Percentiles rank a stretch among this genome's conserved stretches.
Evolutionary conservation across 2,113 vertebrate genomes (phyloP).

Genomic region (Eupsittula cactorum): DNA sequence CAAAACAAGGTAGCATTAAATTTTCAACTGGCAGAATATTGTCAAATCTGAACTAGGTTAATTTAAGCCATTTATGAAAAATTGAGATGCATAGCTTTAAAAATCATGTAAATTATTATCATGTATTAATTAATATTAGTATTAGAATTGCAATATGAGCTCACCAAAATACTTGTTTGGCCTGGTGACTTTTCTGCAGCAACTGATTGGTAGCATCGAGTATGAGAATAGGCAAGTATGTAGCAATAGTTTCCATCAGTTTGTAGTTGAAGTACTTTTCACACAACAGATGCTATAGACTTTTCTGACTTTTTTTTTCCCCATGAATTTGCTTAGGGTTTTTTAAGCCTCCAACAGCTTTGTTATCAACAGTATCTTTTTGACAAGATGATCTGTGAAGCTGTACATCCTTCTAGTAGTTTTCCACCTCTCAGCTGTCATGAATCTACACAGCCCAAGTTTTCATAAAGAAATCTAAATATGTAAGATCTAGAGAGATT

Average conservation of each 20-base stretch:
- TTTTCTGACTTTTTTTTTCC: not conserved
- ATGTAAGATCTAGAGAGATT: not conserved
- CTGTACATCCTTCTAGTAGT: not conserved
- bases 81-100: not conserved
- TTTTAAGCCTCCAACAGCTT: not conserved
- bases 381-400: not conserved
- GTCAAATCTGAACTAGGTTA: not conserved
- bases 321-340: not conserved
- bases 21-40: not conserved
- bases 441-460: not conserved
- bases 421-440: not conserved
- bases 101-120: not conserved
- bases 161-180: not conserved
- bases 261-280: not conserved
- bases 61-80: not conserved
- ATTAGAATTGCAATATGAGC: not conserved
- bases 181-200: not conserved
- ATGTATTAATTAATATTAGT: not conserved
- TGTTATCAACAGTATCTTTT: not conserved
- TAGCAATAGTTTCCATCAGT: not conserved
- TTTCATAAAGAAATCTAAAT: not conserved
- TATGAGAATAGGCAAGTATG: not conserved
- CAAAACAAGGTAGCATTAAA: not conserved
- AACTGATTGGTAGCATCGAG: not conserved
- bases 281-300: rapidly evolving